phyloP scores from a whole-genome alignment of 2,113 vertebrate genomes.

The Eolophus roseicapilla region DNA sequence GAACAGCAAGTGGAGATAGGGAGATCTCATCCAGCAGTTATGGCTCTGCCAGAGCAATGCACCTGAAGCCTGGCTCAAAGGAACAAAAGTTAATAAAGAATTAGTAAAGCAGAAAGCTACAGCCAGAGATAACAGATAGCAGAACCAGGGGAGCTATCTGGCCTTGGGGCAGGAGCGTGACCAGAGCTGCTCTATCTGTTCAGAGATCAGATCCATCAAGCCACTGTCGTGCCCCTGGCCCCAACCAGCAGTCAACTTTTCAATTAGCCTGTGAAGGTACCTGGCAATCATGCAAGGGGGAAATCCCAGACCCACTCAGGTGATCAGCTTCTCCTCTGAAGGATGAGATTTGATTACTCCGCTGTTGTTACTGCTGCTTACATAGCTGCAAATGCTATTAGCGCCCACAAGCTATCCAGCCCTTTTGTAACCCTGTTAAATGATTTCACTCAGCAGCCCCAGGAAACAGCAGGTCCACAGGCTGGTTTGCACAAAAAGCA shows the following conservation, averaged over 20 bases:
- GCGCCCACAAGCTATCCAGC: not conserved
- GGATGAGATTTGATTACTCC: not conserved
- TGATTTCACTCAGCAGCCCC: not conserved
- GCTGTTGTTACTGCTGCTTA: not conserved
- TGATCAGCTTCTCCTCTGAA: slow-evolving; percentile 8
- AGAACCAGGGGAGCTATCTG: not conserved
- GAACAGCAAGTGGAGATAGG: not conserved
- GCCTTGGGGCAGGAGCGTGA: not conserved
- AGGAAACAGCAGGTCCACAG: not conserved
- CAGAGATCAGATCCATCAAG: not conserved
- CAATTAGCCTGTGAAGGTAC: not conserved
- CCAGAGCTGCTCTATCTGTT: not conserved
- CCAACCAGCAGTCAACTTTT: not conserved
- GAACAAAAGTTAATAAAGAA: not conserved
- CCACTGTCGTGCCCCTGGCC: not conserved
- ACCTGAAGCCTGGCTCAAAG: not conserved
- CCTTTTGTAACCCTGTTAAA: not conserved
- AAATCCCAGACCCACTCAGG: slow-evolving; percentile 27
- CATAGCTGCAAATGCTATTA: slow-evolving; percentile 42
- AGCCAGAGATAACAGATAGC: not conserved
- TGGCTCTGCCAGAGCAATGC: not conserved
- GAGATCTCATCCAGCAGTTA: not conserved
- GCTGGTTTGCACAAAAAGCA: not conserved
- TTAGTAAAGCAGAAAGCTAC: not conserved
- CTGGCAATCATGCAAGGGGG: not conserved